Evolutionary conservation across 2,113 vertebrate species (phyloP), one percentile per base, ranked within the genome.

Genomic region (Pseudolaguvia tuberculata): DNA sequence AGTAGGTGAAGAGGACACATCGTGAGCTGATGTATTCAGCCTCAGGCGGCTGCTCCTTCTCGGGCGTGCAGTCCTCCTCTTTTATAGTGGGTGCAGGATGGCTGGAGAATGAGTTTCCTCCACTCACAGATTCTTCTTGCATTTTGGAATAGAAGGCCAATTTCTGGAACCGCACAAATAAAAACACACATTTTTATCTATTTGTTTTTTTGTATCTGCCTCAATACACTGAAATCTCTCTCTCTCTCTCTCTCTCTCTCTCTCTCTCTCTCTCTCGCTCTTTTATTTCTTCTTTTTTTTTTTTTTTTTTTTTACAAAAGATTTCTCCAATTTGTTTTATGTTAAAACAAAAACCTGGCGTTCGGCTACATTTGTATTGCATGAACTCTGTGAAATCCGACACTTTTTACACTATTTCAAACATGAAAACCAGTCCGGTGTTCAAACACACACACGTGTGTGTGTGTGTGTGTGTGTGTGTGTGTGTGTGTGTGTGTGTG

Each of bases 1-100:
- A 98, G 85, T 99, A 99, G 23, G 95, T 98, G 91, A 99, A 98
- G 72, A 99, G 91, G 65, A 99, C 95, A 45, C 96, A 98, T 77
- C 96, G 92, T 76, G 97, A 94, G 86, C 80, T 97, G 89, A 98
- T 91, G 88, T 98, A 98, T 86, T 98, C 96, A 0, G 96, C 94
- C 78, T 97, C 96, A 0, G 94, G 94, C 2, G 95, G 93, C 67
- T 91, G 91, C 85, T 98, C 97, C 87, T 97, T 97, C 86, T 98
- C 95, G 6, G 91, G 88, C 73, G 88, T 91, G 81, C 90, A 87
- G 75, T 93, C 93, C 63, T 98, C 95, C 76, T 98, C 96, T 74
- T 98, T 97, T 82, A 98, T 98, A 21, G 94, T 89, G 85, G 93
- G 78, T 0, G 91, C 87, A 6, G 88, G 83, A 47, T 92, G 90